These are phyloP conservation scores for Actinia equina DNA, from an alignment of 64 coral and sea anemone species.

Conservation along the genomic window DNA sequence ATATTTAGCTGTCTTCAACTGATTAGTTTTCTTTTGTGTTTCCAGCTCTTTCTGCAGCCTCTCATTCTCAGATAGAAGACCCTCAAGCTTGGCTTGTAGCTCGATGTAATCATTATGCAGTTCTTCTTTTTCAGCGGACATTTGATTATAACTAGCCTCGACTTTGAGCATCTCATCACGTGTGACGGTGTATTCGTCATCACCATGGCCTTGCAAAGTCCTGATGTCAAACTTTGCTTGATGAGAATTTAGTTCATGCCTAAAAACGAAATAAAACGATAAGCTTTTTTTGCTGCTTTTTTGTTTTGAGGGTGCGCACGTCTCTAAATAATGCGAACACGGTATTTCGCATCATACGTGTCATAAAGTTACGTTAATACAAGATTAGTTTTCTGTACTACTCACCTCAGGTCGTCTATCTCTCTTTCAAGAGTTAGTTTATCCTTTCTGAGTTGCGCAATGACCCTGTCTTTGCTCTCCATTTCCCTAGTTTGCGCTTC, in stretches of 20 bases:
- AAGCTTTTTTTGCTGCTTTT: too few relatives aligned
- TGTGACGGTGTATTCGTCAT: constrained; percentile 32
- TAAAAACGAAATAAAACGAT: background rate
- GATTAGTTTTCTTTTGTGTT: constrained; percentile 16
- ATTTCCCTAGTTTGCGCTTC: constrained; percentile 4
- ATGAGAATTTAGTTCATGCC: constrained; percentile 15
- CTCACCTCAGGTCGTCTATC: background rate
- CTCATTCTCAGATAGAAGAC: constrained; percentile 9
- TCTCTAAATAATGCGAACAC: too few relatives aligned
- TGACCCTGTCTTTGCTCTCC: constrained; percentile 10
- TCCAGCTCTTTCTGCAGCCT: constrained; percentile 27
- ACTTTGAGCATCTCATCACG: constrained; percentile 38
- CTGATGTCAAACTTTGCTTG: constrained; percentile 22
- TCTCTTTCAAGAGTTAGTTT: constrained; percentile 3
- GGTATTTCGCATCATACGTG: too few relatives aligned
- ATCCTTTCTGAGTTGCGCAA: constrained; percentile 24
- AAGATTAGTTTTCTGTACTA: background rate
- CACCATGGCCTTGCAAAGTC: constrained; percentile 12
- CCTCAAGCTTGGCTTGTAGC: constrained; percentile 22
- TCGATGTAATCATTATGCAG: constrained; percentile 27
- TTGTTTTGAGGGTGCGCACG: too few relatives aligned
- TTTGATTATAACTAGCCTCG: constrained; percentile 22
- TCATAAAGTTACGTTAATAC: too few relatives aligned
- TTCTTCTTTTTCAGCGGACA: constrained; percentile 24
- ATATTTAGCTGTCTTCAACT: constrained; percentile 19